Evolutionary conservation across 2,797 vertebrate genomes (phyloP), one percentile per base, ranked within the genome.

Genomic region (Urosaurus nigricauda): DNA sequence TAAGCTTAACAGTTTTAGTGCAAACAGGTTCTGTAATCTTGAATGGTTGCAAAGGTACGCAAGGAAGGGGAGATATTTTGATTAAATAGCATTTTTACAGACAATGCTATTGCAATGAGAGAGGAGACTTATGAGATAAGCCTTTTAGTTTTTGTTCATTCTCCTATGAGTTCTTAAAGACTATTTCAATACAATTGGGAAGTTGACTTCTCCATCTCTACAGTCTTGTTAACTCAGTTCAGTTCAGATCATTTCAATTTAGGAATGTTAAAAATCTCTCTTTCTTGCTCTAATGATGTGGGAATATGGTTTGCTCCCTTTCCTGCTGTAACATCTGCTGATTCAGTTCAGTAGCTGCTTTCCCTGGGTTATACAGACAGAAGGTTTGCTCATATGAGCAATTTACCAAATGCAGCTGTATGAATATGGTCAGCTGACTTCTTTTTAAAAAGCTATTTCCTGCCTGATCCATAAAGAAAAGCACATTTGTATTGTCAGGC

Each of bases 361-460:
- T 68, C 40, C 65, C 35, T 32, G 16, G 29, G 21, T 65, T n/a
- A n/a, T 24, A 53, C 32, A 40, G 40, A 80, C 35, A 40, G 24
- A 68, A 56, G 81, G 3, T 68, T 70, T 43, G 53, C 81, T 83
- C 43, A 19, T 43, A 70, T 58, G 53, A 51, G 65, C 82, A 47
- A 47, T 21, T 40, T 80, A 47, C 85, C 51, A 35, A 73, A 60
- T 63, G 32, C 83, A 80, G 37, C 51, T 85, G 16, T 58, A 63
- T 53, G 68, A 63, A 89, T 32, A 26, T 29, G 32, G 40, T 75
- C 88, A 85, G 70, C 83, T 79, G 70, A 17, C 43, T 53, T 58
- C 16, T 24, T 56, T 89, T 80, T 37, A 51, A 26, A 37, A 56
- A 40, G 63, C 83, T 58, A 47, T 80, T 85, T 81, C 75, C 68